Conservation (phyloP, 2,888 invertebrate genomes). For the Melieria picta region DNA sequence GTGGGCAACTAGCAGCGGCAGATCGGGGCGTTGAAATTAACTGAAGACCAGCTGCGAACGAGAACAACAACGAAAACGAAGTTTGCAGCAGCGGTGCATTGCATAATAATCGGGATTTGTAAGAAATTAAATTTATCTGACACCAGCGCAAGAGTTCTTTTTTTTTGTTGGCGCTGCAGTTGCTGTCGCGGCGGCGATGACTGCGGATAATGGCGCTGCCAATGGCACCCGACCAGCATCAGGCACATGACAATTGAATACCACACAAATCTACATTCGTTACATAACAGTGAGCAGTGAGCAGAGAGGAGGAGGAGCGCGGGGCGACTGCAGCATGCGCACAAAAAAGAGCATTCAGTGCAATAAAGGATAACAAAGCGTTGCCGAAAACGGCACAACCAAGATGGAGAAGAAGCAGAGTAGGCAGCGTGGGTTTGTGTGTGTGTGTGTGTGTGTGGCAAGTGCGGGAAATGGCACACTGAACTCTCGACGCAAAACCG, state of each 20-base stretch:
- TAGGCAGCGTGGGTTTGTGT: constrained; percentile 16
- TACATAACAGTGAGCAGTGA: neutral
- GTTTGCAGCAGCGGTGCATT: constrained; percentile 8
- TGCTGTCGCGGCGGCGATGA: neutral
- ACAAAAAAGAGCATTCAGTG: constrained; percentile 19
- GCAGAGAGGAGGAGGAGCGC: neutral
- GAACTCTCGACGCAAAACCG: constrained; percentile 5
- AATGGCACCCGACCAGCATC: neutral
- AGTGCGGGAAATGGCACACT: constrained; percentile 18
- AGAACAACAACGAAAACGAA: constrained; percentile 7
- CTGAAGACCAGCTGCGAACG: constrained; percentile 9
- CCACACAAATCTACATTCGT: constrained; percentile 16
- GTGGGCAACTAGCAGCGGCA: neutral
- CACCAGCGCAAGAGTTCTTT: neutral
- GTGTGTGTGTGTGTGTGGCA: neutral
- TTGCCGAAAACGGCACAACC: neutral
- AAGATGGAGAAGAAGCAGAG: constrained; percentile 23
- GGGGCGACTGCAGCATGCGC: neutral
- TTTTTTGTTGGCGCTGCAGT: neutral
- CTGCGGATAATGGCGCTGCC: constrained; percentile 7
- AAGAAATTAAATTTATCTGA: constrained; percentile 33
- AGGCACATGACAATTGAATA: constrained; percentile 9
- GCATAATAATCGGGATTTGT: constrained; percentile 33
- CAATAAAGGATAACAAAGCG: constrained; percentile 35
- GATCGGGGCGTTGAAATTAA: neutral